Evolutionary conservation across 2,797 vertebrate genomes (phyloP), one percentile per base, ranked within the genome.

Genomic region (Myotis vivesi): DNA sequence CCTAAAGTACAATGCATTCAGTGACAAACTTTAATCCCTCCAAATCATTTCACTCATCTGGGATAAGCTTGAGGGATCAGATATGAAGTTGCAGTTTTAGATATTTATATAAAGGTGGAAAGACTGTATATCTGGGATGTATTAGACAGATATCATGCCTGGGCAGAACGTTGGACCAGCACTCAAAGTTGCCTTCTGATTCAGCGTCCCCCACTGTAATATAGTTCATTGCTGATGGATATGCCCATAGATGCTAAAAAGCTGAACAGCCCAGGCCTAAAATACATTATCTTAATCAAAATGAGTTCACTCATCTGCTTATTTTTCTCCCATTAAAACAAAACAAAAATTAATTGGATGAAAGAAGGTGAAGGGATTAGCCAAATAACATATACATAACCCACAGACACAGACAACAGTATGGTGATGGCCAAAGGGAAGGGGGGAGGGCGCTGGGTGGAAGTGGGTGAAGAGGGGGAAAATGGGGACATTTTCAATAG

Each of bases 261-360:
- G 19, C 36, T 76, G 38, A 66, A 73, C 2, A 69, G 10, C 17
- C 8, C 5, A 25, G 38, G 9, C 30, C 23, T 75, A 55, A 86
- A 79, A 44, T 7, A 89, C 0, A 30, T 59, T 64, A 55, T 92
- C 44, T 85, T 96, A 72, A 75, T 66, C 64, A 97, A 89, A 94
- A 77, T 49, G 12, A 87, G 1, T 80, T 89, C 15, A 22, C 28
- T 68, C 1, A 25, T 46, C 17, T 38, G 38, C 13, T 84, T 69
- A 38, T 77, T 83, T 89, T 86, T 93, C 38, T 44, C 12, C 30
- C 20, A 46, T 83, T 84, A 62, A 62, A 62, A 44, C 59, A 76
- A 55, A 23, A 49, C 33, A 76, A 36, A 36, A 68, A 68, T 36
- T 36, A 68, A 68, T 33, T 68, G n/a, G n/a, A 68, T 68, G 17